These are phyloP conservation scores for Xerus rutilus DNA, from an alignment of 2,797 vertebrate species.

Conservation along the genomic window DNA sequence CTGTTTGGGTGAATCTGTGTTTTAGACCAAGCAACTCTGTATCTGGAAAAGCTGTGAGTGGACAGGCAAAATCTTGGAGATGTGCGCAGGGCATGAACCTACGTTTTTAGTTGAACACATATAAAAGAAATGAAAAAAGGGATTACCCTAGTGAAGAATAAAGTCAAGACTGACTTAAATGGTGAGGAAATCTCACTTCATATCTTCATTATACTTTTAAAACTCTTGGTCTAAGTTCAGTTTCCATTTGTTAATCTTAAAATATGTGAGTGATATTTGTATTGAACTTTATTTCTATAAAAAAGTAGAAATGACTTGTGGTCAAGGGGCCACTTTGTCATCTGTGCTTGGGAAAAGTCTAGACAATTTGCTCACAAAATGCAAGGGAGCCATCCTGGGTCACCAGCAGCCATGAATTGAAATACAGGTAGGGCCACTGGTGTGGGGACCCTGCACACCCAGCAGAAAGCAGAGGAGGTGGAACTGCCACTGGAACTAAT, in stretches of 20 bases:
- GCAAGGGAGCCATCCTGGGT: accelerated
- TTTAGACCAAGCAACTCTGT: background rate
- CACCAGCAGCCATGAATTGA: background rate
- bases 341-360: background rate
- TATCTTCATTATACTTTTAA: background rate
- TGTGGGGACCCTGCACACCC: background rate
- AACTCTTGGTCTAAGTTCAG: background rate
- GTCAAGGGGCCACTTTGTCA: background rate
- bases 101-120: background rate
- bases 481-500: background rate
- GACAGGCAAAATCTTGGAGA: background rate
- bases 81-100: background rate
- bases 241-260: background rate
- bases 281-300: background rate
- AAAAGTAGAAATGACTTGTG: background rate
- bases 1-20: background rate
- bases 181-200: background rate
- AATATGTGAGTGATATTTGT: background rate
- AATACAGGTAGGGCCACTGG: background rate
- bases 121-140: background rate
- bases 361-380: background rate
- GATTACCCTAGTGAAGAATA: background rate
- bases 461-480: background rate
- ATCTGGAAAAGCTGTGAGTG: background rate
- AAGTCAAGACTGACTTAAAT: background rate